Evolutionary conservation across 2,113 vertebrate genomes (phyloP).

Genomic region (Tragulus kanchil): DNA sequence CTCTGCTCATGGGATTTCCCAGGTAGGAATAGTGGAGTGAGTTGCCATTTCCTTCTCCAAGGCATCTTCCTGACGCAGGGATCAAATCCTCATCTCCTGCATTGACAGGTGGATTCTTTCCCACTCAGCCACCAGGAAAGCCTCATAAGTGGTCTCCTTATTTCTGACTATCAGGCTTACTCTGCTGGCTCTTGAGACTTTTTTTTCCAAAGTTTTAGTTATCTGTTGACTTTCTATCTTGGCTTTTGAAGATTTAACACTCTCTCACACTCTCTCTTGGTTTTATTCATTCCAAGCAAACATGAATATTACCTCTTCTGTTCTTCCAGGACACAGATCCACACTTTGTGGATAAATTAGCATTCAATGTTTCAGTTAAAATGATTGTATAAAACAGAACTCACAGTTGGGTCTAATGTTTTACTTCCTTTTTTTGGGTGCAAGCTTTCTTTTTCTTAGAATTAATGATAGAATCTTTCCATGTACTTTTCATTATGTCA

Average conservation of each 20-base stretch:
- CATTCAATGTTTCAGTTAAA: neutral
- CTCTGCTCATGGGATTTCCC: neutral
- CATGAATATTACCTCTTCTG: neutral
- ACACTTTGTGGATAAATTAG: neutral
- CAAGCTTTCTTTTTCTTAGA: neutral
- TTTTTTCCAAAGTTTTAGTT: neutral
- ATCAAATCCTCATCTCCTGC: neutral
- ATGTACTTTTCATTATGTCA: neutral
- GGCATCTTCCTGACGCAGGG: neutral
- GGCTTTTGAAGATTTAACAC: neutral
- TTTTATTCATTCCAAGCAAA: neutral
- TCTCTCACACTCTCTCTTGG: neutral
- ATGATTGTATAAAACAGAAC: neutral
- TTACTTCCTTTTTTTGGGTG: constrained; percentile 17
- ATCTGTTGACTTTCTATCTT: neutral
- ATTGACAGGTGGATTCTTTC: neutral
- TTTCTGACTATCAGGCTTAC: neutral
- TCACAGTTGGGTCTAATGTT: neutral
- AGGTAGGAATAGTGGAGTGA: neutral
- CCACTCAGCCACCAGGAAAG: neutral
- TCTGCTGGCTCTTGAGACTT: neutral
- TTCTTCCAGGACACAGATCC: neutral
- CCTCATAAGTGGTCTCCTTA: neutral
- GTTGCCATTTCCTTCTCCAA: neutral
- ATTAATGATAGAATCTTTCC: neutral